Conservation (phyloP, 1,140 invertebrate species). For the Chlorops oryzae region DNA sequence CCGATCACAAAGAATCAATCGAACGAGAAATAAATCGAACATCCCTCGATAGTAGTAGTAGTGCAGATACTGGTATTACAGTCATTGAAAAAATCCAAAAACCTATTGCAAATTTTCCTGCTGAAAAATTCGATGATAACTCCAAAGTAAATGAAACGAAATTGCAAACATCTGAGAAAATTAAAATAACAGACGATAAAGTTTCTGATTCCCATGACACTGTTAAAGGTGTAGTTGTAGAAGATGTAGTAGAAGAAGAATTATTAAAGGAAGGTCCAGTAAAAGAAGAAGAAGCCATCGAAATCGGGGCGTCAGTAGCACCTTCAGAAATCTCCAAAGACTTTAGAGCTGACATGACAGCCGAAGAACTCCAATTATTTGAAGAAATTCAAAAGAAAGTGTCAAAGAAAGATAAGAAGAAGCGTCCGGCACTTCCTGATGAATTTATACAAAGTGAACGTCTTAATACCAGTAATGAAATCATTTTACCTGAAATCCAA, state of each 20-base stretch:
- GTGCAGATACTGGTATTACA: too few relatives aligned
- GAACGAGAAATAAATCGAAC: neutral
- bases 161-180: too few relatives aligned
- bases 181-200: neutral
- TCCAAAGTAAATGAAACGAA: too few relatives aligned
- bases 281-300: neutral
- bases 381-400: slow-evolving; percentile 44
- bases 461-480: too few relatives aligned
- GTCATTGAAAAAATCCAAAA: too few relatives aligned
- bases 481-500: too few relatives aligned
- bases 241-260: neutral
- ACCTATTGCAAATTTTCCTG: too few relatives aligned
- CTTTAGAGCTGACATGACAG: slow-evolving; percentile 8
- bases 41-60: too few relatives aligned
- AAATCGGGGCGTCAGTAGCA: neutral
- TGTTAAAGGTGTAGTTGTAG: neutral
- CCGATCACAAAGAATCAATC: slow-evolving; percentile 18
- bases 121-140: too few relatives aligned
- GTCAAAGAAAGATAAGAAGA: slow-evolving; percentile 44
- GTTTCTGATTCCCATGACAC: neutral
- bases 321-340: neutral
- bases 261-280: too few relatives aligned
- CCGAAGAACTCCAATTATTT: slow-evolving; percentile 37
- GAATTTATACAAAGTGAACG: too few relatives aligned
- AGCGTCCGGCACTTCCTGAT: slow-evolving; percentile 39